Conservation (phyloP, 2,888 invertebrate species). For the Epistrophella euchroma region DNA sequence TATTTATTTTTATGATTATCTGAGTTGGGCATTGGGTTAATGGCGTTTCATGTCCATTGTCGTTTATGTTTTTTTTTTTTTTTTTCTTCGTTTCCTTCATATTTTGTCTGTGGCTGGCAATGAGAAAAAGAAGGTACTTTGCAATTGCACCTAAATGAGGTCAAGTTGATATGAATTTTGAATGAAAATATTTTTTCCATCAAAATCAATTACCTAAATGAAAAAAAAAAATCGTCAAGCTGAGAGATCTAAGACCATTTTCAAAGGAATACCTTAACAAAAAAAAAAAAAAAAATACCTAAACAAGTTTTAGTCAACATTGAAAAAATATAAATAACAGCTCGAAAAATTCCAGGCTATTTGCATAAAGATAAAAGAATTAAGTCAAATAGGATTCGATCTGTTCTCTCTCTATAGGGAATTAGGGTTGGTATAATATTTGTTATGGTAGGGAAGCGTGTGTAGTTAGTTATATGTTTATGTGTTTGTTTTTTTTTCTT, state of each 20-base stretch:
- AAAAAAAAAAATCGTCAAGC: neutral
- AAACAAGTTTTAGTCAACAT: constrained; percentile 42
- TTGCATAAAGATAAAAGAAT: constrained; percentile 69
- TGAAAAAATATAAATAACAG: constrained; percentile 13
- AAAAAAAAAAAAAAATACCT: constrained; percentile 6
- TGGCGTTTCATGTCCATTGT: constrained; percentile 72
- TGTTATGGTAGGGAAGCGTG: constrained; percentile 17
- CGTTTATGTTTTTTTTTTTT: constrained; percentile 36
- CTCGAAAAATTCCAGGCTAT: constrained; percentile 50
- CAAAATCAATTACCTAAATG: constrained; percentile 18
- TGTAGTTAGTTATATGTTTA: constrained; percentile 13
- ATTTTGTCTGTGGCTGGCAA: neutral
- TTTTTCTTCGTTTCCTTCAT: constrained; percentile 1
- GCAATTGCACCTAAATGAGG: constrained; percentile 27
- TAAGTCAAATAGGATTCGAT: constrained; percentile 46
- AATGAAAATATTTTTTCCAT: neutral
- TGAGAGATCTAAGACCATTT: constrained; percentile 9
- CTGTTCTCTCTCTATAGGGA: neutral
- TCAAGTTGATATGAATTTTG: constrained; percentile 38
- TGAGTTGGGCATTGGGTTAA: constrained; percentile 76
- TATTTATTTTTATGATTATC: constrained; percentile 74
- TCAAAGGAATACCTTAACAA: constrained; percentile 15
- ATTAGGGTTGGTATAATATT: constrained; percentile 17
- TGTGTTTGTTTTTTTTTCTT: constrained; percentile 1
- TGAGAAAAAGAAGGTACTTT: neutral